A percentile compares a stretch with the other conserved stretches of the same genome.
phyloP scores from a whole-genome alignment of 2,888 invertebrate species.

The Orchesella flavescens region DNA sequence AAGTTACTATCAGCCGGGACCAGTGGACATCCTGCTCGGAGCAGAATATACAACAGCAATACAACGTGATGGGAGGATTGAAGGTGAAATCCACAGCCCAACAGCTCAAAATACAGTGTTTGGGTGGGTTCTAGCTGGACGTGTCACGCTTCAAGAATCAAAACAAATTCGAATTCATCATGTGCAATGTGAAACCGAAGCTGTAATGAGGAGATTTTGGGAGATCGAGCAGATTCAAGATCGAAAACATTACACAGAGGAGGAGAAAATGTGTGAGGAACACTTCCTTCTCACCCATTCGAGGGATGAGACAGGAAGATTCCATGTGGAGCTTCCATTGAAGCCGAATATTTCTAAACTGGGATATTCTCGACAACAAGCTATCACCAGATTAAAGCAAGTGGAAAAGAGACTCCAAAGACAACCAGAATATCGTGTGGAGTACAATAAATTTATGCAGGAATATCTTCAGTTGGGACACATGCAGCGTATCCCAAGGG shows the following conservation, averaged over 20 bases:
- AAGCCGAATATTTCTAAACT: not conserved
- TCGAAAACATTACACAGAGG: not conserved
- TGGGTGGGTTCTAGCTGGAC: conserved; percentile 46
- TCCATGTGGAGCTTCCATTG: conserved; percentile 41
- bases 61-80: conserved; percentile 14
- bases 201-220: conserved; percentile 17
- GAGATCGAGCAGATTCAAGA: conserved; percentile 9
- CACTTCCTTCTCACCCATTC: conserved; percentile 26
- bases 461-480: conserved; percentile 70
- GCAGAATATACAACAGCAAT: not conserved
- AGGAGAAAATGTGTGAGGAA: conserved; percentile 43
- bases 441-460: conserved; percentile 64
- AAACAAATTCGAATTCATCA: not conserved
- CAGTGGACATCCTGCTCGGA: conserved; percentile 46
- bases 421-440: not conserved
- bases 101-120: conserved; percentile 35
- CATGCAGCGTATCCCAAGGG: conserved; percentile 61
- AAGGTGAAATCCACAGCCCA: not conserved
- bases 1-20: conserved; percentile 7
- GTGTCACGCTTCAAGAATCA: not conserved
- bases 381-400: not conserved
- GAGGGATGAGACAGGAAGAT: conserved; percentile 43
- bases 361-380: conserved; percentile 3
- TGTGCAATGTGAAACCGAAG: not conserved
- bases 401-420: conserved; percentile 14